Percentiles rank a stretch among this genome's conserved stretches.
Conservation (phyloP, 2,113 vertebrate species). For the Corythornis vintsioides region DNA sequence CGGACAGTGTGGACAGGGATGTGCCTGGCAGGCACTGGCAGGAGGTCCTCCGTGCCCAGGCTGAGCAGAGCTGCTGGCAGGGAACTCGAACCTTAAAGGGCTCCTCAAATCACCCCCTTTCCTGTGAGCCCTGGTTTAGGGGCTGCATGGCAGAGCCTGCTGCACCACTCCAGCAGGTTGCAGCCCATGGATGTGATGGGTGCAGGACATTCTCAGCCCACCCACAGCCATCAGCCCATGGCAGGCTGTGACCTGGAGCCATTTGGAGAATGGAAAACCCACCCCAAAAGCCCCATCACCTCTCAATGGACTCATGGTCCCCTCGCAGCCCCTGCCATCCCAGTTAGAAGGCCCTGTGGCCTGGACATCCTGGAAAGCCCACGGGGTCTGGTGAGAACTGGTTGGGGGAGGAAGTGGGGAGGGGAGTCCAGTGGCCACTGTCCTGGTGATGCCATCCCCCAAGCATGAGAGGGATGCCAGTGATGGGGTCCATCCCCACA, state of each 20-base stretch:
- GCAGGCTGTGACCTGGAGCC: neutral
- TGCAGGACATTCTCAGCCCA: neutral
- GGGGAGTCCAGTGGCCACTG: fast-evolving
- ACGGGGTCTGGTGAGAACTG: conserved; percentile 37
- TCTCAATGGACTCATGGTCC: neutral
- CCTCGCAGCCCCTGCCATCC: neutral
- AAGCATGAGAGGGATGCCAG: fast-evolving
- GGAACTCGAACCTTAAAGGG: fast-evolving
- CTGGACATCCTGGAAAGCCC: neutral
- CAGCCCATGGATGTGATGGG: neutral
- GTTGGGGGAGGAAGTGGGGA: neutral
- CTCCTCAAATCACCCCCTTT: neutral
- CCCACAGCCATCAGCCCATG: neutral
- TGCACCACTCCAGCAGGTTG: too few relatives aligned
- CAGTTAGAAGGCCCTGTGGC: neutral
- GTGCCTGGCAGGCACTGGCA: neutral
- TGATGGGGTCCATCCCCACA: neutral
- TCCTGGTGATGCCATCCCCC: neutral
- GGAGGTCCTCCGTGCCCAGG: fast-evolving
- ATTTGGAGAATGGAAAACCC: neutral
- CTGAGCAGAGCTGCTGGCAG: neutral
- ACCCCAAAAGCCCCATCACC: fast-evolving
- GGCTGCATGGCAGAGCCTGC: neutral
- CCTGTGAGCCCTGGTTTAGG: neutral
- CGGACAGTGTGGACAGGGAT: neutral